These are phyloP conservation scores for Columba livia DNA, from an alignment of 2,113 vertebrate genomes.

Conservation along the genomic window DNA sequence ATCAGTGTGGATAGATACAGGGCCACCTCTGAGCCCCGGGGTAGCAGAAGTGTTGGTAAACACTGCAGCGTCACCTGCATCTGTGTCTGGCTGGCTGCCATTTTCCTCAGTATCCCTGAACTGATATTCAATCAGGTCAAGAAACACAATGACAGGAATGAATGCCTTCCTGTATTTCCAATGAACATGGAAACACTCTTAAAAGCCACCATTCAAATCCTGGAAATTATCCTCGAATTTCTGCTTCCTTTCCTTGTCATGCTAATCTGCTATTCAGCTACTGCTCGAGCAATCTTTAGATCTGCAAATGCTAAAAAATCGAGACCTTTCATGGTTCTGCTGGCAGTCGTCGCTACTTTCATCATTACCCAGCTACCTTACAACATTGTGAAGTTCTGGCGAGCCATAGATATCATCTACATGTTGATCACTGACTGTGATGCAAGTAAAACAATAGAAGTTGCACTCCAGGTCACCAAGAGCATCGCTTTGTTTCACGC, in stretches of 20 bases:
- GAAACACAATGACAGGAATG: conserved; percentile 52
- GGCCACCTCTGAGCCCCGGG: conserved; percentile 54
- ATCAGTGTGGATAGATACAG: conserved; percentile 89
- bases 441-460: conserved; percentile 83
- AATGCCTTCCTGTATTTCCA: conserved; percentile 82
- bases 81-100: conserved; percentile 80
- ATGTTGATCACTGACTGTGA: conserved; percentile 82
- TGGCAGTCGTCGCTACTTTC: conserved; percentile 84
- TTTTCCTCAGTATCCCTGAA: conserved; percentile 85
- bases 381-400: conserved; percentile 85
- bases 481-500: conserved; percentile 88
- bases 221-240: conserved; percentile 88
- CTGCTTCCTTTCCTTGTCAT: conserved; percentile 87
- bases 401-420: conserved; percentile 84
- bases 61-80: conserved; percentile 65
- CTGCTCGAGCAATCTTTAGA: conserved; percentile 72
- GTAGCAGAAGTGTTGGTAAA: background rate
- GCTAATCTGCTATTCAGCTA: conserved; percentile 82
- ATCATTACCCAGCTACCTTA: conserved; percentile 91
- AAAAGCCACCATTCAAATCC: conserved; percentile 82
- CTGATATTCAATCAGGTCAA: conserved; percentile 84
- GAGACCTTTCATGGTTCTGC: conserved; percentile 80
- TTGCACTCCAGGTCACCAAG: conserved; percentile 84
- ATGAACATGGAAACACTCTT: conserved; percentile 64
- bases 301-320: conserved; percentile 79